These are phyloP conservation scores for Pterostichus niger DNA, from an alignment of 2,888 invertebrate genomes.

Conservation along the genomic window DNA sequence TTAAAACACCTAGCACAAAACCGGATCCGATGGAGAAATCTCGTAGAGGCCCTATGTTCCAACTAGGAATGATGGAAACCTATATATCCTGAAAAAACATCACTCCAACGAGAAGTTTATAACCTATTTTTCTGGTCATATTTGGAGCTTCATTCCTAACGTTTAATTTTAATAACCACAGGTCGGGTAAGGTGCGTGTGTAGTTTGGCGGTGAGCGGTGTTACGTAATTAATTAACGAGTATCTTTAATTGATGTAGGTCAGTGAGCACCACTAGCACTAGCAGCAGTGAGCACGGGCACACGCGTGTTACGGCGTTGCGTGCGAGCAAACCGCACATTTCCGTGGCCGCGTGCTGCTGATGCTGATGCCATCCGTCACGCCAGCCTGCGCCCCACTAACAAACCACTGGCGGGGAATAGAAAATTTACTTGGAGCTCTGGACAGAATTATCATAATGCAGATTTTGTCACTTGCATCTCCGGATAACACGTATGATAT, in stretches of 20 bases:
- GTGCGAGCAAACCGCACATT: constrained; percentile 27
- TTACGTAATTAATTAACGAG: constrained; percentile 59
- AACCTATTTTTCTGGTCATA: background rate
- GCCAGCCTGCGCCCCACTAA: background rate
- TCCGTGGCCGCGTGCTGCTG: background rate
- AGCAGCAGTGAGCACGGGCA: background rate
- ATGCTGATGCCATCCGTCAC: constrained; percentile 30
- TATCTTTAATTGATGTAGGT: constrained; percentile 59
- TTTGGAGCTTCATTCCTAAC: background rate
- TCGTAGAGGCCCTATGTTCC: too few relatives aligned
- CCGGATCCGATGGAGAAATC: too few relatives aligned
- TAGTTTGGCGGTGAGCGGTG: constrained; percentile 15
- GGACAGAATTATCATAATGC: too few relatives aligned
- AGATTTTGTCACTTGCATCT: too few relatives aligned
- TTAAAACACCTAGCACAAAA: too few relatives aligned
- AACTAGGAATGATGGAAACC: too few relatives aligned
- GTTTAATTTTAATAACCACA: constrained; percentile 28
- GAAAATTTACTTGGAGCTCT: too few relatives aligned
- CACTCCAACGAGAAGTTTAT: background rate
- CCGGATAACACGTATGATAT: too few relatives aligned
- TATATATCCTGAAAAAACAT: background rate
- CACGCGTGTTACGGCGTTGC: constrained; percentile 1
- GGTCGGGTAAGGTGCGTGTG: constrained; percentile 8
- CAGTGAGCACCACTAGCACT: constrained; percentile 30
- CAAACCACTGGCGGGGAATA: background rate